Base-by-base conservation (phyloP, 37 sponge, comb jelly and placozoan species). In the Agelas oroides region DNA sequence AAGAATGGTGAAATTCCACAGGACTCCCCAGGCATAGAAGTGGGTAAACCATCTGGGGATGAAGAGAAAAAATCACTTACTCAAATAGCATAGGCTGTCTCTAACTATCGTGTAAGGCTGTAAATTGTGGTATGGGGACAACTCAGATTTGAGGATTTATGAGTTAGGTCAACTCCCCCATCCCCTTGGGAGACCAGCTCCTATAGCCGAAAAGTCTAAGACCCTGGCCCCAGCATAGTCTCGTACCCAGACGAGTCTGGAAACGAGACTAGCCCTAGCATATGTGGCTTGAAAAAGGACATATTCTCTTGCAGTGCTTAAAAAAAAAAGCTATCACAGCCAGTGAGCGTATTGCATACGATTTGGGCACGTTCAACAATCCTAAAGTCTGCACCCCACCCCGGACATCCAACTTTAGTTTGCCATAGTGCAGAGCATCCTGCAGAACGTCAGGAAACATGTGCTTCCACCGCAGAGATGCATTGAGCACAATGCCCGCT, bases 11-110 rank as follows among this genome's bases (percentile, higher is more conserved):
- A 11, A 5, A 38, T 82, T 84, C 93, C 88, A 87, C n/a, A 88
- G 46, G 24, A 54, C 34, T 18, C 84, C 93, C 93, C 88, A 88
- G 0, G 68, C 41, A 35, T 92, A 92, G 85, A 92, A 92, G 68
- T 88, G 88, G 25, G 86, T 75, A 59, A 92, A 92, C 87, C 87
- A 92, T 73, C 92, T 92, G 65, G 31, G 40, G 33, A 40, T 12
- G 17, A 59, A 56, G 12, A 41, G 27, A 69, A 27, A 67, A 14
- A 75, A 67, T 35, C 33, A 31, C 8, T 19, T 12, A 67, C 13
- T 13, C 33, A n/a, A 18, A 40, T 13, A 16, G 39, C 59, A 54
- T 14, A 27, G 6, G 11, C 59, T 25, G 46, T 12, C 46, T 46
- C 6, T 8, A 46, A 12, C 46, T 12, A 46, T 46, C 46, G 3